Base-by-base conservation (phyloP, 2,113 vertebrate genomes). In the Mystacornis crossleyi region DNA sequence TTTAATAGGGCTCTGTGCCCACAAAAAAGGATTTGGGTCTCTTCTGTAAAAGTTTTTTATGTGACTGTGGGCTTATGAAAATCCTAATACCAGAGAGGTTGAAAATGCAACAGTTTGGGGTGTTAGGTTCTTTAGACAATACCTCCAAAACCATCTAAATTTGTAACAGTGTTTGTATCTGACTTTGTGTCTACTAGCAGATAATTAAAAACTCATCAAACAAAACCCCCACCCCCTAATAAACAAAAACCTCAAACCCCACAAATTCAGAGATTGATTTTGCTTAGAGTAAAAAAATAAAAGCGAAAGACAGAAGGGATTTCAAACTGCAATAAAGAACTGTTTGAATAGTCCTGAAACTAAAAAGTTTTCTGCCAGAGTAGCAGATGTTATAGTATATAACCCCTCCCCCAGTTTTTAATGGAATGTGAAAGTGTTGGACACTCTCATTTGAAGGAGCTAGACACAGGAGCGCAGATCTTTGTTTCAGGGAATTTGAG, bases 401-500 rank as follows among this genome's bases (percentile, higher is more conserved):
- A 79, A 65, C 5, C 18, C 45, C 25, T 80, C 67, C 71, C 38
- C 33, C 18, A 45, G 23, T 60, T 90, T 88, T 90, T 81, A 67
- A 84, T 67, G 80, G 62, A 69, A 93, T 57, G 31, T 72, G 53
- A 74, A 74, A 78, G n/a, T 73, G 51, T 92, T 70, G 60, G 47
- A 81, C 64, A 13, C 10, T 66, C 28, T 67, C 58, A 77, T 95
- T 89, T 83, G 65, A 93, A 92, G 67, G 38, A 90, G 50, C 26
- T 70, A 70, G 64, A 58, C 34, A 58, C 11, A n/a, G 50, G 47
- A 90, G 43, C 66, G 73, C 6, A 83, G 67, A 55, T 77, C 72
- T 93, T 92, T 93, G 71, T 92, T 95, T 96, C 94, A 74, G 43
- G 55, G 61, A 86, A 89, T 90, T 50, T 86, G 80, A 89, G 89